Conservation (phyloP, 2,113 vertebrate species). For the Menidia beryllina region DNA sequence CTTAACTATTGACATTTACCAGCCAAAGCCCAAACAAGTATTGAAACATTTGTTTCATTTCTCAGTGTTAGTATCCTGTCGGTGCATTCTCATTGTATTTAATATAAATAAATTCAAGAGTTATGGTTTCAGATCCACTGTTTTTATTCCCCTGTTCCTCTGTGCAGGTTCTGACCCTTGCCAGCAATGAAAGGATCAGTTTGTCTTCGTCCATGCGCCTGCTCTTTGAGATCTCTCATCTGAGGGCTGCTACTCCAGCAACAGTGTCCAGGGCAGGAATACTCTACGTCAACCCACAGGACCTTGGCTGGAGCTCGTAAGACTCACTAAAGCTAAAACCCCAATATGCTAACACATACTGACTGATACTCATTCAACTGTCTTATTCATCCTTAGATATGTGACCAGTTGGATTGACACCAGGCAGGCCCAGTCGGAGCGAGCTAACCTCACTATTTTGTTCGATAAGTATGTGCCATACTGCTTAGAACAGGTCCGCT, state of each 20-base stretch:
- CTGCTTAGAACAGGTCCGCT: constrained; percentile 83
- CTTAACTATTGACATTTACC: neutral
- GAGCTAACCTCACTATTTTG: constrained; percentile 81
- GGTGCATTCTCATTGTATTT: neutral
- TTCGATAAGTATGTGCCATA: constrained; percentile 83
- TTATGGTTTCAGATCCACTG: neutral
- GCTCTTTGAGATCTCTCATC: constrained; percentile 83
- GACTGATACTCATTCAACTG: neutral
- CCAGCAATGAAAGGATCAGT: constrained; percentile 83
- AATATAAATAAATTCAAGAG: neutral
- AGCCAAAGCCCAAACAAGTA: neutral
- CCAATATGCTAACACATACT: neutral
- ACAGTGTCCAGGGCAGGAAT: constrained; percentile 83
- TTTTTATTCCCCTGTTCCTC: neutral
- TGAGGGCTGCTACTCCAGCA: constrained; percentile 80
- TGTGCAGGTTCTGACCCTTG: constrained; percentile 80
- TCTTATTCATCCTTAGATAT: constrained; percentile 57
- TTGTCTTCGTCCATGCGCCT: constrained; percentile 80
- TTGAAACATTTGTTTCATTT: neutral
- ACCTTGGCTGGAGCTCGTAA: constrained; percentile 85
- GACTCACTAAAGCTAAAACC: constrained; percentile 13
- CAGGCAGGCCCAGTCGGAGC: constrained; percentile 81
- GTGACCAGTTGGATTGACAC: constrained; percentile 84
- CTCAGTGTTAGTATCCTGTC: neutral
- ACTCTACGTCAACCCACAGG: constrained; percentile 82